Conservation (phyloP, 92 coral and sea anemone species). For the Plumapathes pennacea region DNA sequence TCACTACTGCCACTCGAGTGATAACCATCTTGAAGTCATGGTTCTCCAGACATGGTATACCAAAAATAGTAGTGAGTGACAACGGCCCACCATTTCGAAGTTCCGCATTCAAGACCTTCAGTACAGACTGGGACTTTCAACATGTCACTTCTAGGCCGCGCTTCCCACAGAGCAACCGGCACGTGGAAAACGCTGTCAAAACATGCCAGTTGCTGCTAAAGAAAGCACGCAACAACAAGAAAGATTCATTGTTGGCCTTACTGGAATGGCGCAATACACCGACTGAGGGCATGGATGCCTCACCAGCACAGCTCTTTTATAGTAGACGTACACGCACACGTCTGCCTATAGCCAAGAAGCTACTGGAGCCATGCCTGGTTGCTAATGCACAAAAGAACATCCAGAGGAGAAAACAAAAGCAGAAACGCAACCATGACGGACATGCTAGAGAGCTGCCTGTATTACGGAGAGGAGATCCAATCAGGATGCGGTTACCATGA, state of each 20-base stretch:
- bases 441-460: constrained; percentile 21
- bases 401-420: constrained; percentile 11
- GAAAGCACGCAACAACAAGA: constrained; percentile 30
- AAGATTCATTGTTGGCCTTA: constrained; percentile 22
- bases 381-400: constrained; percentile 7
- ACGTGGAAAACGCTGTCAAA: constrained; percentile 24
- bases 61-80: constrained; percentile 32
- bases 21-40: constrained; percentile 27
- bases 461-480: constrained; percentile 13
- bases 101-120: constrained; percentile 22
- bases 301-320: constrained; percentile 27
- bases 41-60: constrained; percentile 15
- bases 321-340: constrained; percentile 31
- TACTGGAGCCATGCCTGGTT: constrained; percentile 10
- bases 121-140: constrained; percentile 24
- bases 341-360: constrained; percentile 27
- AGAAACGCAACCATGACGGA: constrained; percentile 16
- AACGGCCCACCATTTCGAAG: constrained; percentile 45
- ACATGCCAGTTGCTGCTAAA: constrained; percentile 22
- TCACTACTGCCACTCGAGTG: constrained; percentile 13
- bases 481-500: constrained; percentile 28
- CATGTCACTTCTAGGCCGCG: constrained; percentile 21
- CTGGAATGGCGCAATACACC: constrained; percentile 34
- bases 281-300: constrained; percentile 19
- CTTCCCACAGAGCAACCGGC: constrained; percentile 22